Evolutionary conservation across 2,888 invertebrate species (phyloP).

Genomic region (Eilema depressum): DNA sequence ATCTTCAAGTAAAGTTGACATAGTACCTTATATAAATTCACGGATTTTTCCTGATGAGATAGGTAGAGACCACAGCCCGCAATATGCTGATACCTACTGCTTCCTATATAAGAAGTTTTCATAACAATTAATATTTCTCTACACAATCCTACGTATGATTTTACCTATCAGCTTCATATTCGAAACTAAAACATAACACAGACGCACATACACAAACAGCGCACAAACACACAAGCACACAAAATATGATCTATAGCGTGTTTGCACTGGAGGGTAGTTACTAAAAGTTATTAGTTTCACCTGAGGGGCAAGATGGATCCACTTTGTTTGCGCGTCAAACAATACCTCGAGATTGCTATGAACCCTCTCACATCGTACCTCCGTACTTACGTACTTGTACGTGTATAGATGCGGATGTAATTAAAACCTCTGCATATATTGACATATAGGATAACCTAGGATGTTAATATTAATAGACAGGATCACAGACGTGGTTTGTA

Average conservation of each 20-base stretch:
- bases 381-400: slow-evolving; percentile 25
- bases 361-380: slow-evolving; percentile 51
- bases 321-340: slow-evolving; percentile 75
- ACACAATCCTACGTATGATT: neutral
- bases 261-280: slow-evolving; percentile 39
- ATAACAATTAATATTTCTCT: too few relatives aligned
- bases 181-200: slow-evolving; percentile 1
- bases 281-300: slow-evolving; percentile 77
- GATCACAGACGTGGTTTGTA: neutral
- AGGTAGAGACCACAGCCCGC: neutral
- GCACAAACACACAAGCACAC: slow-evolving; percentile 13
- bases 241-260: slow-evolving; percentile 23
- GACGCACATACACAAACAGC: neutral
- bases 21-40: too few relatives aligned
- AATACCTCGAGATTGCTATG: slow-evolving; percentile 74
- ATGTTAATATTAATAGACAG: neutral
- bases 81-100: neutral
- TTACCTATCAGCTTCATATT: neutral
- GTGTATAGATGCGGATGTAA: slow-evolving; percentile 35
- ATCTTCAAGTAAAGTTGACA: too few relatives aligned
- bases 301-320: slow-evolving; percentile 69
- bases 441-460: neutral
- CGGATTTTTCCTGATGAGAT: neutral
- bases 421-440: slow-evolving; percentile 39
- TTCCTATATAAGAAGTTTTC: too few relatives aligned